Base-by-base conservation (phyloP, 2,113 vertebrate species). In the Eleginops maclovinus region DNA sequence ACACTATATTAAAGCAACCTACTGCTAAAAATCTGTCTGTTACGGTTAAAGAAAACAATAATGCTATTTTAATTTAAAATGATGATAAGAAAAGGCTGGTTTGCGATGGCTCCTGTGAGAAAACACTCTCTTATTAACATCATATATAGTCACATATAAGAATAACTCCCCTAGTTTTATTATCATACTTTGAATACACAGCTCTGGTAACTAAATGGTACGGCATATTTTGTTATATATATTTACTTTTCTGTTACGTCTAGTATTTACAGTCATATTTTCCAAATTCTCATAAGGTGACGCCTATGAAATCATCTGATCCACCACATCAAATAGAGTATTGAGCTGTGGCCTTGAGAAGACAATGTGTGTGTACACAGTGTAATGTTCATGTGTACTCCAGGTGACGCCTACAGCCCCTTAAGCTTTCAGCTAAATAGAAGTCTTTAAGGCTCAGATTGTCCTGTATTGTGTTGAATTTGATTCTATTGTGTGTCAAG, bases 401-500 rank as follows among this genome's bases (percentile, higher is more conserved):
- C 62, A 65, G 51, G 26, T 28, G 71, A 86, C 28, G 24, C 55
- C 75, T 16, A 61, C 69, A 63, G 31, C 68, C 49, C 47, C 75
- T 24, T 13, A 62, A 61, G 60, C 53, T 49, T 65, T 76, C 69
- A 69, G 63, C 73, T 43, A 66, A 84, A 66, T 46, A 36, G 16
- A 75, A 47, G 62, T 56, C 83, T 78, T 75, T 44, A n/a, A 70
- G 50, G 71, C 80, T 85, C 58, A 31, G 49, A 84, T 73, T 49
- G 79, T 74, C 59, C 63, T 24, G 53, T 60, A 62, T 75, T 47
- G 63, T n/a, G 41, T 61, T 82, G 72, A 80, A 54, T 75, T 73
- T 79, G 78, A 82, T 63, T 80, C 74, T 2, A 81, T 84, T 81
- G 83, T 78, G 81, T 60, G 62, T 78, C 78, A 49, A 62, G 65